phyloP scores from a whole-genome alignment of 2,113 vertebrate genomes.

The Nyctibius bracteatus region DNA sequence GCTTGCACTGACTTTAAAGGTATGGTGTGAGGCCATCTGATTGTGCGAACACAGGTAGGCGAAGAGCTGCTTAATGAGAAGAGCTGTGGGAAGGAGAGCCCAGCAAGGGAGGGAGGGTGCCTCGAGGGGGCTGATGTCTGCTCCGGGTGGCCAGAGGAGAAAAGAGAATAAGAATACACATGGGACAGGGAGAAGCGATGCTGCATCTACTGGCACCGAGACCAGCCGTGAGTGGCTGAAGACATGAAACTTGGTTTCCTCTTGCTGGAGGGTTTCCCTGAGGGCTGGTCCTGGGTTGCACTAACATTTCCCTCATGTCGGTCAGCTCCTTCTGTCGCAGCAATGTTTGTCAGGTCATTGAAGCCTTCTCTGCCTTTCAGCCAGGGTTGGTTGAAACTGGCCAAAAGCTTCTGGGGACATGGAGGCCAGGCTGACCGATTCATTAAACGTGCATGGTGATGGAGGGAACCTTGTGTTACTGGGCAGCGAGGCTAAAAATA shows the following conservation, averaged over 20 bases:
- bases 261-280: background rate
- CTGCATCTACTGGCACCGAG: background rate
- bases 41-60: fast-evolving
- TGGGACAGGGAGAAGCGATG: background rate
- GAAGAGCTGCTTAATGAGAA: background rate
- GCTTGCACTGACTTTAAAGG: background rate
- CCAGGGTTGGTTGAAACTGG: background rate
- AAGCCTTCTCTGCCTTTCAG: background rate
- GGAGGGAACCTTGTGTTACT: background rate
- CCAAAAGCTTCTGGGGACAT: background rate
- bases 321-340: background rate
- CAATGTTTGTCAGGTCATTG: fast-evolving
- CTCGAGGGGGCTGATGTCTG: background rate
- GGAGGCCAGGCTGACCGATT: background rate
- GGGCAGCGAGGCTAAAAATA: background rate
- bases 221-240: background rate
- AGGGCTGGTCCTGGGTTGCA: background rate
- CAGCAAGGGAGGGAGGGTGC: background rate
- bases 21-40: background rate
- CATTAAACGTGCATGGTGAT: fast-evolving
- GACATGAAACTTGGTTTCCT: background rate
- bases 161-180: background rate
- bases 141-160: fast-evolving
- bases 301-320: background rate
- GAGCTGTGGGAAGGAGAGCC: background rate